phyloP scores from a whole-genome alignment of 2,888 invertebrate genomes.

The Maniola hyperantus region DNA sequence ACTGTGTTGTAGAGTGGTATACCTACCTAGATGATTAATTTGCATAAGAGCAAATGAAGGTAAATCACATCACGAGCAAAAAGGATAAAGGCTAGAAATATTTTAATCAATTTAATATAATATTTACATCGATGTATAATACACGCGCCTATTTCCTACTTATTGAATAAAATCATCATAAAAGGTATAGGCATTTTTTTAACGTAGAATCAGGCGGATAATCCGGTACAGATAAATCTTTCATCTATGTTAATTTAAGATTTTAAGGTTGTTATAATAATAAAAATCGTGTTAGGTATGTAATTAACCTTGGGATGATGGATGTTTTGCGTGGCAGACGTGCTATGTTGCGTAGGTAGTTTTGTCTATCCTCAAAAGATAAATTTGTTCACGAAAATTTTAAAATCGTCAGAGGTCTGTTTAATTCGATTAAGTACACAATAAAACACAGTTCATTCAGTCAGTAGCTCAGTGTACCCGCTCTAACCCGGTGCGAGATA shows the following conservation, averaged over 20 bases:
- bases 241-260: not conserved
- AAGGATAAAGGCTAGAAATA: not conserved
- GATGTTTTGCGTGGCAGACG: not conserved
- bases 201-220: not conserved
- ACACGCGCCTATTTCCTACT: not conserved
- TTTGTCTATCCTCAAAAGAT: not conserved
- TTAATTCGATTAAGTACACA: no score
- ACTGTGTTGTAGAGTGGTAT: no score
- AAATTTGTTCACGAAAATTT: not conserved
- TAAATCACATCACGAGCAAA: no score
- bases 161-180: not conserved
- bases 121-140: no score
- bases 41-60: no score
- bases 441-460: no score
- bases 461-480: no score
- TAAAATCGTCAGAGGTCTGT: no score
- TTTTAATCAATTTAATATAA: not conserved
- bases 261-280: not conserved
- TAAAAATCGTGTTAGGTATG: not conserved
- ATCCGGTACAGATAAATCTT: not conserved
- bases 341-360: not conserved
- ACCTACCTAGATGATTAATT: no score
- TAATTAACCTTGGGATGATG: conserved; percentile 10
- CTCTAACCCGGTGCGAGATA: no score
- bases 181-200: not conserved